A percentile compares a stretch with the other conserved stretches of the same genome.
Conservation (phyloP, 1,140 invertebrate species). For the Arctopsyche grandis region DNA sequence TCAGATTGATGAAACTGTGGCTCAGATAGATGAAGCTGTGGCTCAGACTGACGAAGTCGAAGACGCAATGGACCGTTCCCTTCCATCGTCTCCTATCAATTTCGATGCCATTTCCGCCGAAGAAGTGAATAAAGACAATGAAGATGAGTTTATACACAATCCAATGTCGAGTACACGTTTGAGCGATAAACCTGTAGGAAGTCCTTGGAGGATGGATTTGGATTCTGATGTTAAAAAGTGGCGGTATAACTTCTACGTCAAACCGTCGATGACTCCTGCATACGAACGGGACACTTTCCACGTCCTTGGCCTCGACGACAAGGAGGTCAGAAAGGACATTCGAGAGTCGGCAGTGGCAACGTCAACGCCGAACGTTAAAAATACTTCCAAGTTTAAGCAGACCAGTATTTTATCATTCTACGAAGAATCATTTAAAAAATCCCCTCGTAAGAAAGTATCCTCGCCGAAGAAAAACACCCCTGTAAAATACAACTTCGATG, state of each 20-base stretch:
- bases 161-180: too few relatives aligned
- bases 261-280: conserved; percentile 51
- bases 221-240: conserved; percentile 48
- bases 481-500: conserved; percentile 31
- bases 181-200: conserved; percentile 41
- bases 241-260: conserved; percentile 51
- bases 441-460: conserved; percentile 27
- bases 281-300: conserved; percentile 52
- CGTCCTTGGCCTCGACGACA: conserved; percentile 46
- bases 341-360: neutral
- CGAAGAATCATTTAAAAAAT: conserved; percentile 47
- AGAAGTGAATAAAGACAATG: too few relatives aligned
- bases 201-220: conserved; percentile 50
- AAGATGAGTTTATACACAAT: too few relatives aligned
- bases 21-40: too few relatives aligned
- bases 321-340: neutral
- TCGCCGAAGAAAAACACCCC: conserved; percentile 37
- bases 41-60: too few relatives aligned
- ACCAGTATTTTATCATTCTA: conserved; percentile 53
- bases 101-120: too few relatives aligned
- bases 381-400: conserved; percentile 44
- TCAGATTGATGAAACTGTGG: neutral
- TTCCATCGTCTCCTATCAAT: neutral
- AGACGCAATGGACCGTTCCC: neutral
- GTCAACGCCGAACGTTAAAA: conserved; percentile 10